Base-by-base conservation (phyloP, 1,140 invertebrate genomes). In the Saccostrea glomerata region DNA sequence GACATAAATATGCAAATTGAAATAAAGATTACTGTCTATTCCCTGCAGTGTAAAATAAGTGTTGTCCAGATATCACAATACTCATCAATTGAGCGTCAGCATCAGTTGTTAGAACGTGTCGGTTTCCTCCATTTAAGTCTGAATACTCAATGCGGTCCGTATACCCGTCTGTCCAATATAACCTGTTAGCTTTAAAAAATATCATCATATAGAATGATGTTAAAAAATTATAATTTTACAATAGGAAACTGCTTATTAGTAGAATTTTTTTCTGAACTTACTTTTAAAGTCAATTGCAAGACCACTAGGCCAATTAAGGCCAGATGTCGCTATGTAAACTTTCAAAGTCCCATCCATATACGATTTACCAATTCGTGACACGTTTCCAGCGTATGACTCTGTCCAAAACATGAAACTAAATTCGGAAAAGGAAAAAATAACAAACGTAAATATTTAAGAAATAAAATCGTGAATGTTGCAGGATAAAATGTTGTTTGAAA, bases 131-230 rank as follows among this genome's bases (percentile, higher is more conserved):
- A 20, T 47, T 20, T 47, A 84, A 6, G 54, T 84, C 40, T 47
- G 30, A 54, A 1, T 13, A 56, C 17, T 84, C 40, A 20, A 84
- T 84, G 23, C n/a, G 30, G n/a, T 84, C 23, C 7, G 5, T 40
- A n/a, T 20, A 5, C n/a, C 83, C 83, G 47, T 84, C 83, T 20
- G 83, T 84, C 83, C 83, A 84, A 40, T 84, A 84, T 5, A 84
- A 12, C 17, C 54, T 47, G 54, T 55, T 54, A 47, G 83, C 83
- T 84, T 11, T 40, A 47, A 47, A 47, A 47, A 47, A 47, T 7
- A 47, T 7, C 5, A 47, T 47, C 47, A 47, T 7, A 3, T 5
- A 47, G 47, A 36, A 36, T 36, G 30, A 17, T 30, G 17, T 25
- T 9, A 6, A 11, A 36, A 15, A 36, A 15, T 20, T 13, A 5